Evolutionary conservation across 2,113 vertebrate genomes (phyloP).

Genomic region (Podilymbus podiceps): DNA sequence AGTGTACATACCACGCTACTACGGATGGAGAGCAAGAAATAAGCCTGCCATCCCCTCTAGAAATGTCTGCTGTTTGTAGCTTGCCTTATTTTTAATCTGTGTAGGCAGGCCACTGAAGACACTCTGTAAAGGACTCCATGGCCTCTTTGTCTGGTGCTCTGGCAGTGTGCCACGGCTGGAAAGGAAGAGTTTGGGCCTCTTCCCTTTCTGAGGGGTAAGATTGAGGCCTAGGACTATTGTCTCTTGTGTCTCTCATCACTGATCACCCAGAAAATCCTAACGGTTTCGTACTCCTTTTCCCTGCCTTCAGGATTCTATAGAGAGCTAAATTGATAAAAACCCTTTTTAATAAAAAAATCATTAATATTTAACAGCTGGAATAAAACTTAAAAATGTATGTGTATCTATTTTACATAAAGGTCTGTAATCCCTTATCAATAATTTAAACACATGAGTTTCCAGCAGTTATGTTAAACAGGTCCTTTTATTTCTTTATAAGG

Average conservation of each 20-base stretch:
- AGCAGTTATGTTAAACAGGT: background rate
- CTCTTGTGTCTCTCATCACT: background rate
- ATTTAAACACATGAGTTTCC: background rate
- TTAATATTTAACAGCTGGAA: background rate
- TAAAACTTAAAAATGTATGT: background rate
- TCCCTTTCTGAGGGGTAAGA: background rate
- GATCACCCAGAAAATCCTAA: background rate
- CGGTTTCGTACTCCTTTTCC: background rate
- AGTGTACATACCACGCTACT: background rate
- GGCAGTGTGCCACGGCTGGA: background rate
- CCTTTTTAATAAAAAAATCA: background rate
- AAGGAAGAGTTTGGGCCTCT: background rate
- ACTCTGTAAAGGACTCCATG: background rate
- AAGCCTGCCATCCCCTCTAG: background rate
- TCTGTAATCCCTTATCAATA: background rate
- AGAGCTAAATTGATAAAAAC: constrained; percentile 3
- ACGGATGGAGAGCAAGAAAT: background rate
- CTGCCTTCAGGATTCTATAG: background rate
- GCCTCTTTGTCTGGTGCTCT: background rate
- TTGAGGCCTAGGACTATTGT: background rate
- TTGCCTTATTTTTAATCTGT: background rate
- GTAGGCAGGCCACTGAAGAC: background rate
- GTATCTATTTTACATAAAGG: background rate
- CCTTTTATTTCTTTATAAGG: background rate
- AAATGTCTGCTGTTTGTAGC: background rate